Base-by-base conservation (phyloP, 2,113 vertebrate genomes). In the Cacatua alba region DNA sequence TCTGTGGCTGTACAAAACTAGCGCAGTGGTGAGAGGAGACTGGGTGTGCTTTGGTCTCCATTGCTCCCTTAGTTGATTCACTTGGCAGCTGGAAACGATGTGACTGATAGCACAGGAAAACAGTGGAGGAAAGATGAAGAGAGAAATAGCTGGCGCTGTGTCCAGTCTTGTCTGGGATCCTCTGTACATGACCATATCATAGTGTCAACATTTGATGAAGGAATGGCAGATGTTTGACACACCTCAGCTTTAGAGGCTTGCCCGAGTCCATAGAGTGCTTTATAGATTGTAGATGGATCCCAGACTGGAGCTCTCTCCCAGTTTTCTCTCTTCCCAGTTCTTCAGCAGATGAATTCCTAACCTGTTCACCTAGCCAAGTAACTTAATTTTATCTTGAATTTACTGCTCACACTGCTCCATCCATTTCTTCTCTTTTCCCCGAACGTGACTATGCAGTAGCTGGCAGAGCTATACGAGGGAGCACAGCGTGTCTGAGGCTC, bases 391-490 rank as follows among this genome's bases (percentile, higher is more conserved):
- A 11, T 68, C 80, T 24, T 41, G 74, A 13, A 12, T 79, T 74
- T 79, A 57, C 59, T 46, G 88, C 91, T 89, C 49, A 6, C 82
- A 3, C 31, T 31, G 81, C 86, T 85, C 91, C 63, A 72, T 80
- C 77, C 80, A 12, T 90, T 76, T 57, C 55, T 74, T 63, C 63
- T 71, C 21, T 82, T 86, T 76, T 76, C 44, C 80, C 88, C 46
- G 28, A 1, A 74, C 3, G 1, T 89, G 94, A 52, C 60, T 76
- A 0, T 76, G 88, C 86, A 76, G 94, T 62, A 26, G 82, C 82
- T 93, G 95, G 85, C 90, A 86, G 95, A 57, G 92, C 90, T 82
- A 60, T n/a, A 5, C 2, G 72, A 86, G 86, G 70, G 77, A 95
- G 91, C 88, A 2, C 46, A 28, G 82, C 1, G 46, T 53, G 76